Base-by-base conservation (phyloP, 2,113 vertebrate genomes). In the Atractosteus spatula region DNA sequence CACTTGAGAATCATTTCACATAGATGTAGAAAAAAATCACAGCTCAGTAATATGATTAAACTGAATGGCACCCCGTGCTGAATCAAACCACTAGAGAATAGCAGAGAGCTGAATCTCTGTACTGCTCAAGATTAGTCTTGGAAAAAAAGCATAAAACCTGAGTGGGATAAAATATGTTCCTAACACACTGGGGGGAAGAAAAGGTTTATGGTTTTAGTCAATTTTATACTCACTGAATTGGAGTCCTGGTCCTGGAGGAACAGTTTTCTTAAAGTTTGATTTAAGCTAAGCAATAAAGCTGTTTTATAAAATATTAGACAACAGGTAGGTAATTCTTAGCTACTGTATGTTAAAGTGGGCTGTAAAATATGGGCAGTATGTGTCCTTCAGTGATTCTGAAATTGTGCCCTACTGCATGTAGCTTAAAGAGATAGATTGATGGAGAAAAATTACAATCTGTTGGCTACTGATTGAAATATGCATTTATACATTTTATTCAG, bases 1-100 rank as follows among this genome's bases (percentile, higher is more conserved):
- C 76, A 71, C 74, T 66, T 77, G 61, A 77, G 66, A 77, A 76
- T 76, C 78, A 80, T 76, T 66, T 44, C 71, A 70, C 66, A 73
- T 81, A 68, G 29, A 67, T n/a, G 68, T 57, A 41, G 11, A 11
- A 51, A 68, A 14, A 68, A 65, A 71, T 59, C 8, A 2, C 45
- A 14, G 64, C 47, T 57, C 64, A 76, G 74, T 76, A 77, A 79
- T 72, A 51, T 79, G 79, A 84, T 80, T 80, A 77, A 62, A 54
- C 78, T 69, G 76, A 79, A 79, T 81, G 74, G 74, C 62, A 72
- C 55, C 69, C 68, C 68, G 16, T 70, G 57, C 62, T 63, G 74
- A 78, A 77, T 77, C 59, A 72, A 80, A 56, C 74, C 75, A 55
- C 61, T 57, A 41, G 55, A 64, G 59, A 78, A 66, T 68, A 75